Conservation (phyloP, 2,113 vertebrate species). For the Heterotis niloticus region DNA sequence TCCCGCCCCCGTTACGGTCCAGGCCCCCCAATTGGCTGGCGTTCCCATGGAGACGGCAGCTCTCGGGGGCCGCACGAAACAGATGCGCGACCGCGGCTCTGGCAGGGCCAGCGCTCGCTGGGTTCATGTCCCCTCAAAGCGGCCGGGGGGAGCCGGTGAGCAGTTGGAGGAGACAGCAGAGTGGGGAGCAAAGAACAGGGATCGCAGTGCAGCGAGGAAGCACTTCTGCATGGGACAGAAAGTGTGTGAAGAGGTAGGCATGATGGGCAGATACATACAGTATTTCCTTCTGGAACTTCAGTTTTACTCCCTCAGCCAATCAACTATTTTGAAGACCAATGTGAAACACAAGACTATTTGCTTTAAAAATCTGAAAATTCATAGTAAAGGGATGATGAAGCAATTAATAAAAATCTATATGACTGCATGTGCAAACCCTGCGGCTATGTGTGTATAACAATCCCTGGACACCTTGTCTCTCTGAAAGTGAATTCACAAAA, state of each 20-base stretch:
- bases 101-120: constrained; percentile 32
- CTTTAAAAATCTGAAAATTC: too few relatives aligned
- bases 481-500: too few relatives aligned
- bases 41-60: constrained; percentile 44
- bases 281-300: too few relatives aligned
- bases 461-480: too few relatives aligned
- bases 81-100: constrained; percentile 30
- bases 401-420: too few relatives aligned
- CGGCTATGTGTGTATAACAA: too few relatives aligned
- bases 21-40: constrained; percentile 38
- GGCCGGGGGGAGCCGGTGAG: neutral
- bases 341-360: too few relatives aligned
- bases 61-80: constrained; percentile 26
- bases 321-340: too few relatives aligned
- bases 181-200: neutral
- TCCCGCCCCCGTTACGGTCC: constrained; percentile 38
- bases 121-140: constrained; percentile 31
- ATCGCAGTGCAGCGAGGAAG: neutral
- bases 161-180: neutral
- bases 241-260: constrained; percentile 7
- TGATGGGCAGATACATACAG: too few relatives aligned
- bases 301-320: too few relatives aligned
- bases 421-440: too few relatives aligned
- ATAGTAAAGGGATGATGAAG: too few relatives aligned
- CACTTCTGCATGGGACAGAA: neutral